phyloP scores from a whole-genome alignment of 2,797 vertebrate genomes.

The Sandelia bainsii region DNA sequence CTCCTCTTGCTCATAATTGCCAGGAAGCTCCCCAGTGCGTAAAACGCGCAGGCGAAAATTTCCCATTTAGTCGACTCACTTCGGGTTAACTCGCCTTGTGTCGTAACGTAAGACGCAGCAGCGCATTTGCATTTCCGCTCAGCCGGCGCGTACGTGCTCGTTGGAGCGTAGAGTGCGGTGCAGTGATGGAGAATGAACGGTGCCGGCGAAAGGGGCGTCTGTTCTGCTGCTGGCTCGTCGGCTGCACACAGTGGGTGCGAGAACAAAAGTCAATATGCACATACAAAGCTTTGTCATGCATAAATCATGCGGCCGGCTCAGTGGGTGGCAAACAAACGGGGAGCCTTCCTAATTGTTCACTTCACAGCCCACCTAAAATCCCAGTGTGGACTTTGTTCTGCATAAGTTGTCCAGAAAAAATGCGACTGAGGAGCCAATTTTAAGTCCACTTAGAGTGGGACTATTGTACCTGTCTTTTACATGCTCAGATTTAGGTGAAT shows the following conservation, averaged over 20 bases:
- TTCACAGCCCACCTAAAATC: constrained; percentile 60
- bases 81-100: fast-evolving
- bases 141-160: constrained; percentile 30
- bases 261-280: constrained; percentile 68
- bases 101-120: constrained; percentile 5
- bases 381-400: constrained; percentile 57
- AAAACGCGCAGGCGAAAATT: constrained; percentile 5
- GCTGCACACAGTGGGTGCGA: constrained; percentile 62
- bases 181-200: constrained; percentile 39
- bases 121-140: constrained; percentile 31
- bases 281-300: constrained; percentile 80
- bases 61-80: not conserved
- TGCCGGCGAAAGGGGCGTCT: constrained; percentile 72
- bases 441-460: constrained; percentile 25
- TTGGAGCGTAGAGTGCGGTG: constrained; percentile 17
- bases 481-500: too few relatives aligned
- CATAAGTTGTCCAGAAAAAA: constrained; percentile 34
- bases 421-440: not conserved
- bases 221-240: constrained; percentile 47
- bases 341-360: constrained; percentile 63
- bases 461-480: too few relatives aligned
- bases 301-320: constrained; percentile 79
- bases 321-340: constrained; percentile 75
- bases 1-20: constrained; percentile 19
- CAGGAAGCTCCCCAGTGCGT: not conserved